Evolutionary conservation across 2,888 invertebrate species (phyloP).

Genomic region (Lissocephala sabroskyi): DNA sequence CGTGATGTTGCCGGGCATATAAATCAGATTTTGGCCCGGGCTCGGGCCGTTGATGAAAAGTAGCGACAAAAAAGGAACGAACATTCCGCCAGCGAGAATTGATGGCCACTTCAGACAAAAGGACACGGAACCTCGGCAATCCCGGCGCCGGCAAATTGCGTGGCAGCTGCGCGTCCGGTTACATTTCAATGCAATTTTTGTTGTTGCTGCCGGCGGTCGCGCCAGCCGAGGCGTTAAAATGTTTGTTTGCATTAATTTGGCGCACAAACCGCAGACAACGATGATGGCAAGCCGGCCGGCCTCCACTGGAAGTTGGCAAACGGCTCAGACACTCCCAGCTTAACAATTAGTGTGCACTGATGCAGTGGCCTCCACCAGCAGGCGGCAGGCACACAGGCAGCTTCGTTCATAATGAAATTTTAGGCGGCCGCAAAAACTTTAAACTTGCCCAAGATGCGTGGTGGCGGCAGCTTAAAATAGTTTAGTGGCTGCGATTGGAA

Average conservation of each 20-base stretch:
- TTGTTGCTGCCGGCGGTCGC: conserved; percentile 20
- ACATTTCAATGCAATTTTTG: conserved; percentile 20
- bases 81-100: conserved; percentile 45
- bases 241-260: conserved; percentile 64
- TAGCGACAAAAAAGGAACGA: conserved; percentile 36
- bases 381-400: not conserved
- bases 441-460: no score
- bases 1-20: conserved; percentile 56
- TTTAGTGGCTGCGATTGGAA: conserved; percentile 17
- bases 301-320: no score
- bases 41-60: conserved; percentile 29
- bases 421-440: conserved; percentile 10
- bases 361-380: no score
- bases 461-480: conserved; percentile 18
- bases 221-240: conserved; percentile 54
- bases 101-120: conserved; percentile 56
- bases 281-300: conserved; percentile 19
- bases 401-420: no score
- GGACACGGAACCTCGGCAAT: not conserved
- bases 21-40: conserved; percentile 52
- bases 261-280: conserved; percentile 33
- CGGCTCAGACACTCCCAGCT: conserved; percentile 36
- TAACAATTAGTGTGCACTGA: conserved; percentile 44
- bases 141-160: conserved; percentile 42
- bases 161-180: conserved; percentile 21